Conservation (phyloP, 2,113 vertebrate genomes). For the Gorsachius goisagi region DNA sequence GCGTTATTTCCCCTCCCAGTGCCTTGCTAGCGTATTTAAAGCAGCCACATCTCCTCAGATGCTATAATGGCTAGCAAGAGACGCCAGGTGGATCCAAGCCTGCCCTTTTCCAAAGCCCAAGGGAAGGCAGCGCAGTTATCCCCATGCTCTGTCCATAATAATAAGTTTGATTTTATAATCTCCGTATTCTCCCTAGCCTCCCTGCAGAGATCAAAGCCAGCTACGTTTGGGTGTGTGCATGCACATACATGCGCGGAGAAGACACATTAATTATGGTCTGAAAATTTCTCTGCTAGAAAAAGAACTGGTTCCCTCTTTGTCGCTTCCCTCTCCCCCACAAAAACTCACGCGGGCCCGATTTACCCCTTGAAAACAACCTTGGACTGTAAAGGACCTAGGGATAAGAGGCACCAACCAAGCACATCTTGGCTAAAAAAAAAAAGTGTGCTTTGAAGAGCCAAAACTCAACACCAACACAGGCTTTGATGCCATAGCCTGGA, state of each 20-base stretch:
- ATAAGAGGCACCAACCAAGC: not conserved
- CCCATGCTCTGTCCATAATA: not conserved
- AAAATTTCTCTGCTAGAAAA: not conserved
- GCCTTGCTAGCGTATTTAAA: not conserved
- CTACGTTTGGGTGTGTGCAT: not conserved
- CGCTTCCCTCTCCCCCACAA: not conserved
- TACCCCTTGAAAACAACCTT: not conserved
- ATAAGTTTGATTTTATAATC: not conserved
- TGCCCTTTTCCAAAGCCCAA: not conserved
- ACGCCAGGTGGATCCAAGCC: not conserved
- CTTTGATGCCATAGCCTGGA: not conserved
- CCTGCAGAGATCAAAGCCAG: not conserved
- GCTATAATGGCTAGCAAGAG: fast-evolving
- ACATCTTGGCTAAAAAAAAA: not conserved
- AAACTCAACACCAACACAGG: not conserved
- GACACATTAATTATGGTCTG: not conserved
- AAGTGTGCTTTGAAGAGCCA: not conserved
- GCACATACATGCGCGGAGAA: not conserved
- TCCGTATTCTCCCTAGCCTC: not conserved
- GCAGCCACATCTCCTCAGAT: fast-evolving
- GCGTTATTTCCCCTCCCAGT: not conserved
- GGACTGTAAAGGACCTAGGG: not conserved
- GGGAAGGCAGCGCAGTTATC: not conserved
- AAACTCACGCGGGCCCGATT: not conserved
- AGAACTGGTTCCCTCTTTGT: not conserved